Evolutionary conservation across 1,140 invertebrate genomes (phyloP), one percentile per base, ranked within the genome.

Genomic region (Colletes latitarsis): DNA sequence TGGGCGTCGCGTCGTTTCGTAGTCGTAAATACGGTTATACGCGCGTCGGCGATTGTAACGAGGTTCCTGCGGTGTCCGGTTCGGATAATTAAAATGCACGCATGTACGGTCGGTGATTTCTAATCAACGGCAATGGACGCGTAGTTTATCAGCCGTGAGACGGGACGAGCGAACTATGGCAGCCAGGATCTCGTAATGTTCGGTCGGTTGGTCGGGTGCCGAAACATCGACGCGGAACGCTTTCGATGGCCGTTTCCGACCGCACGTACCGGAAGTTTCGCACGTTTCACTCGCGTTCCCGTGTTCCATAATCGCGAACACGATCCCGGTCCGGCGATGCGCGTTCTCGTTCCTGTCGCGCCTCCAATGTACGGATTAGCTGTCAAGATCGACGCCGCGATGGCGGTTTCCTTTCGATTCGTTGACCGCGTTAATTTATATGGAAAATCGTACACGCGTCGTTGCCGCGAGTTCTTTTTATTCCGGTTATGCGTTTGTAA

Each of bases 261-360:
- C 80, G 60, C 73, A 58, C 73, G 53, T 71, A 72, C 49, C 68
- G 79, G 79, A 84, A 84, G 60, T 84, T 81, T 69, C 60, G 19
- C 71, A 52, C 78, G 72, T 76, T 83, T 75, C 78, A 80, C 71
- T 63, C 73, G 72, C 78, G 66, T 63, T 52, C 77, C 39, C 55
- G 77, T 55, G 62, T 68, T 67, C 71, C 63, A 75, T 80, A 75
- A 80, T 80, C 71, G 78, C 46, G 63, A 21, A 75, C 78, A 68
- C 72, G 72, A 68, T 75, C 43, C 30, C 72, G 14, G 8, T 15
- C 19, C 19, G 52, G 6, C 49, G 6, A 9, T 14, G 10, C 1
- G n/a, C 14, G 46, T 3, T 8, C 60, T 64, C 63, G 15, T 68
- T n/a, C 53, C 46, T 43, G 17, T 77, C 66, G 53, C 21, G 12